Conservation (phyloP, 2,113 vertebrate genomes). For the Thunnus maccoyii region DNA sequence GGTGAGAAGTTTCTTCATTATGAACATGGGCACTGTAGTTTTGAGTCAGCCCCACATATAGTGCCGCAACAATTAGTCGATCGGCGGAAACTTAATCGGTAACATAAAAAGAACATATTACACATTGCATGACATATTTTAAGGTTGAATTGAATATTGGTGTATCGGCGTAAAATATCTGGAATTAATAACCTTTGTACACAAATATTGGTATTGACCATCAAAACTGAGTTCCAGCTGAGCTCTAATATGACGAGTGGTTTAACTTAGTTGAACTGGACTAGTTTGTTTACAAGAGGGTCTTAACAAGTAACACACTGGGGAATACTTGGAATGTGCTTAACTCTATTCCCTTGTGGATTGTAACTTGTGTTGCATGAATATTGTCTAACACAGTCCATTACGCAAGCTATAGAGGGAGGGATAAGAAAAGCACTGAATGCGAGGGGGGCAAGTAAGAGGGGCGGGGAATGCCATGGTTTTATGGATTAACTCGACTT, state of each 20-base stretch:
- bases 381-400: slow-evolving; percentile 18
- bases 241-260: neutral
- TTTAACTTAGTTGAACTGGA: neutral
- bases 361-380: slow-evolving; percentile 25
- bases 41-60: no score
- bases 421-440: slow-evolving; percentile 12
- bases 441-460: slow-evolving; percentile 1
- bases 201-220: neutral
- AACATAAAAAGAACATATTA: no score
- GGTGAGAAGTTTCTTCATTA: no score
- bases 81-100: no score
- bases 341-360: slow-evolving; percentile 37
- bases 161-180: neutral
- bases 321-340: slow-evolving; percentile 34
- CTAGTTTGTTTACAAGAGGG: neutral
- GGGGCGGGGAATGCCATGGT: neutral
- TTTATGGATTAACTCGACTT: slow-evolving; percentile 32
- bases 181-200: neutral
- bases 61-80: no score
- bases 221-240: neutral
- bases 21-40: no score
- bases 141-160: no score
- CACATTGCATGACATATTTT: no score
- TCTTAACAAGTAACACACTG: neutral
- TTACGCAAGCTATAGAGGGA: slow-evolving; percentile 51